Evolutionary conservation across 2,888 invertebrate genomes (phyloP), one percentile per base, ranked within the genome.

Genomic region (Eilema depressum): DNA sequence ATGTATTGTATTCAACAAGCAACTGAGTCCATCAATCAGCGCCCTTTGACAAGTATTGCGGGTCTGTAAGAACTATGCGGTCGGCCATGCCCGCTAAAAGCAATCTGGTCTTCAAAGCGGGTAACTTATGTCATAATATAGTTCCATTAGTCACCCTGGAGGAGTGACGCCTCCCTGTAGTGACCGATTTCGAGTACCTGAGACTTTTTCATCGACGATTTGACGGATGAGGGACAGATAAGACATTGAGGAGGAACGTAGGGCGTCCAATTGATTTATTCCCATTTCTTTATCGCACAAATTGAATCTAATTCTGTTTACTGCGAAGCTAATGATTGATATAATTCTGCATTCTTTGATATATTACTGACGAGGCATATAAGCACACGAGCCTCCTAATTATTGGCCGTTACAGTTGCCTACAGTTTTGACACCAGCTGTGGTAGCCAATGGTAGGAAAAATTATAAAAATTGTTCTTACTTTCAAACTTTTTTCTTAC

Each of bases 31-130:
- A 53, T 53, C 53, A 53, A 53, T 53, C 53, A 53, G n/a, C n/a
- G n/a, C n/a, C 53, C 53, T 53, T 53, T 53, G 53, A 53, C 53
- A 53, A 53, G 53, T 53, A 53, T 53, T n/a, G n/a, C n/a, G 53
- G 53, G n/a, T 53, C 53, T n/a, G 26, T 47, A 26, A 25, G 26
- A 23, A 33, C 14, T 60, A 14, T 53, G 53, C n/a, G 53, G n/a
- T 53, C 53, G 53, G 53, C 53, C 10, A 53, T 53, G 53, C 8
- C 53, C 7, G 53, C 53, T 53, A n/a, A 53, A 53, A 53, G 53
- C 53, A 53, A 53, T 53, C 53, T 53, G 53, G 53, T 53, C 53
- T 53, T 53, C 53, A 53, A 53, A 53, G 53, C 53, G 53, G n/a
- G n/a, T 53, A 53, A 53, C 53, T 53, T 53, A n/a, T 53, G 53